Evolutionary conservation across 2,888 invertebrate species (phyloP).

Genomic region (Leptinotarsa tumamoca): DNA sequence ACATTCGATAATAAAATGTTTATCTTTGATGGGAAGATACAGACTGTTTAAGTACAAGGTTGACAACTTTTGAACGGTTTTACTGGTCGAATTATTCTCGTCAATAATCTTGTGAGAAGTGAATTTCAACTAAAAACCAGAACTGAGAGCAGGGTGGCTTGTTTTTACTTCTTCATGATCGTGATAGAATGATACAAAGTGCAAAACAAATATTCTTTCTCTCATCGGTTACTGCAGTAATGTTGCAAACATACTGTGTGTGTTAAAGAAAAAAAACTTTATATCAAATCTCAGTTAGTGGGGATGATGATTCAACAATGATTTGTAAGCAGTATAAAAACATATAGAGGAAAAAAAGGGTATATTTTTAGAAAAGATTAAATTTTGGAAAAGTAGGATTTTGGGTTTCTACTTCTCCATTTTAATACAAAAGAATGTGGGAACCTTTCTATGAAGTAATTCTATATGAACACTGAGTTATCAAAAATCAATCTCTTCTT

Average conservation of each 20-base stretch:
- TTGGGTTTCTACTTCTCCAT: no score
- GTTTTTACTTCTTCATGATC: neutral
- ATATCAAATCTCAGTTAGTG: no score
- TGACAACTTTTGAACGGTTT: conserved; percentile 17
- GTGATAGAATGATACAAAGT: neutral
- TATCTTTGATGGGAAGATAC: conserved; percentile 12
- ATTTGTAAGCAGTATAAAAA: no score
- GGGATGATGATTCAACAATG: no score
- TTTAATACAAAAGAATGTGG: no score
- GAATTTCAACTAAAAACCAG: neutral
- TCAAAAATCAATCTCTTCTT: no score
- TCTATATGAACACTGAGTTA: no score
- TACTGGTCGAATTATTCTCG: conserved; percentile 8
- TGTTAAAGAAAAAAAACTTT: neutral
- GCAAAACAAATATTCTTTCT: neutral
- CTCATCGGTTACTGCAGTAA: neutral
- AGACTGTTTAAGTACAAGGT: conserved; percentile 7
- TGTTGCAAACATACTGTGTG: neutral
- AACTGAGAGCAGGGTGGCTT: neutral
- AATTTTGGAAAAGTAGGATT: no score
- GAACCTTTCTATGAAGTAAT: no score
- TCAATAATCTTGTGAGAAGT: conserved; percentile 8
- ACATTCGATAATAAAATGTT: conserved; percentile 16
- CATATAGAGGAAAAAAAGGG: no score
- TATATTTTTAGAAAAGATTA: no score